Evolutionary conservation across 1,140 invertebrate genomes (phyloP).

Genomic region (Wiebesia pumilae): DNA sequence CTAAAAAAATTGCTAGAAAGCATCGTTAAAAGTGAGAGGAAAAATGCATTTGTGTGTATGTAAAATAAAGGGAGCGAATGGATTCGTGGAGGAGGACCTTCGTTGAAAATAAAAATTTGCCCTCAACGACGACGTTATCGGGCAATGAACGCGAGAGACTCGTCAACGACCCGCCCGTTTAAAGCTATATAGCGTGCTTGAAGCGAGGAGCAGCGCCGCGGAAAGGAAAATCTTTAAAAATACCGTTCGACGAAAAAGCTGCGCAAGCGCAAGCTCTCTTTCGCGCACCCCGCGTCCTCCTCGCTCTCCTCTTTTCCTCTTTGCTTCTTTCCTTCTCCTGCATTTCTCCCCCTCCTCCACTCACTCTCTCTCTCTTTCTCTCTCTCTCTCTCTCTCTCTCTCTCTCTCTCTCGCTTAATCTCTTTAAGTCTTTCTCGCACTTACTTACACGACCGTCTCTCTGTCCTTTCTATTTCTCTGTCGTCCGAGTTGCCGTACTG

Average conservation of each 20-base stretch:
- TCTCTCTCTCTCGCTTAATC: neutral
- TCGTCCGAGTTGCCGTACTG: constrained; percentile 57
- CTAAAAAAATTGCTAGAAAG: constrained; percentile 24
- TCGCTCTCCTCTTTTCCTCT: constrained; percentile 6
- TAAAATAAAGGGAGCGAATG: neutral
- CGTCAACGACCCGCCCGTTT: constrained; percentile 57
- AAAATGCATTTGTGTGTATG: neutral
- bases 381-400: neutral
- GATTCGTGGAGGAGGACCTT: neutral
- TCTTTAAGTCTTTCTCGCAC: constrained; percentile 6
- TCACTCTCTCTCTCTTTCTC: neutral
- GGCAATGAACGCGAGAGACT: constrained; percentile 55
- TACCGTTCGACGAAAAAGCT: constrained; percentile 65
- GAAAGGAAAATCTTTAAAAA: constrained; percentile 70
- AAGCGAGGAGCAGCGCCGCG: constrained; percentile 21
- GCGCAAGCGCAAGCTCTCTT: constrained; percentile 60
- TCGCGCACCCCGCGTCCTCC: constrained; percentile 45
- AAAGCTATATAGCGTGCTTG: constrained; percentile 52
- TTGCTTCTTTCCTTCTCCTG: neutral
- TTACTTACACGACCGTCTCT: neutral
- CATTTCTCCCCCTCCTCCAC: constrained; percentile 20
- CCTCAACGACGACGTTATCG: constrained; percentile 53
- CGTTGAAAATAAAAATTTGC: constrained; percentile 51
- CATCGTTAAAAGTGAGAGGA: constrained; percentile 18
- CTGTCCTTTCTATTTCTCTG: neutral